Evolutionary conservation across 2,888 invertebrate species (phyloP), one percentile per base, ranked within the genome.

Genomic region (Argyresthia albistria): DNA sequence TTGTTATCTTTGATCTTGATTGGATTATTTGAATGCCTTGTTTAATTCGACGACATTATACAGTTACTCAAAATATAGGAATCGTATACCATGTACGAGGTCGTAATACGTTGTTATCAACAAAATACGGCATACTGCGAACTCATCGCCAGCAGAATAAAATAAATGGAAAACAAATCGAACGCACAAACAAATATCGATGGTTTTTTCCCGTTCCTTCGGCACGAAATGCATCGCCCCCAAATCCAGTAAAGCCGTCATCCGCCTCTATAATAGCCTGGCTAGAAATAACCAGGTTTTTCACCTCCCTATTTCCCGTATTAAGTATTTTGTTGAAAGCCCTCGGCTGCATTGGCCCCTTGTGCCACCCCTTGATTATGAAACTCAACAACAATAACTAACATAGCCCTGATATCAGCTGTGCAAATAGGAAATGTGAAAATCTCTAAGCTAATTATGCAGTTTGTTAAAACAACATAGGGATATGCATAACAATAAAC

Each of bases 311-410:
- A 80, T 82, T 83, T 82, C 76, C 71, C 73, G 70, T 75, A 76
- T 78, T 79, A 79, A 79, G 80, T 76, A 80, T 81, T 80, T 77
- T 76, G 77, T 76, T 76, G 80, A 80, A 81, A 81, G 76, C 79
- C 75, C 73, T 73, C 70, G 62, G 67, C 54, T 51, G 63, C 61
- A 12, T 14, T 65, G 63, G 75, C 80, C 83, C 78, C 76, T 75
- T 69, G 72, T 73, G 53, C 69, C 69, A 76, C 80, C 67, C 25
- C 6, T 25, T 73, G 77, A 81, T 83, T 25, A 25, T 25, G 25
- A 25, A 25, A 25, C 25, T 25, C 25, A 25, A 25, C 6, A 25
- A 25, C 2, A 25, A 6, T 25, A 25, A 6, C 25, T 2, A 25
- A 25, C 25, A 25, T 25, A 4, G 25, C 25, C 25, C 6, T 25